Evolutionary conservation across 1,140 invertebrate species (phyloP).

Genomic region (Coenobita brevimanus): DNA sequence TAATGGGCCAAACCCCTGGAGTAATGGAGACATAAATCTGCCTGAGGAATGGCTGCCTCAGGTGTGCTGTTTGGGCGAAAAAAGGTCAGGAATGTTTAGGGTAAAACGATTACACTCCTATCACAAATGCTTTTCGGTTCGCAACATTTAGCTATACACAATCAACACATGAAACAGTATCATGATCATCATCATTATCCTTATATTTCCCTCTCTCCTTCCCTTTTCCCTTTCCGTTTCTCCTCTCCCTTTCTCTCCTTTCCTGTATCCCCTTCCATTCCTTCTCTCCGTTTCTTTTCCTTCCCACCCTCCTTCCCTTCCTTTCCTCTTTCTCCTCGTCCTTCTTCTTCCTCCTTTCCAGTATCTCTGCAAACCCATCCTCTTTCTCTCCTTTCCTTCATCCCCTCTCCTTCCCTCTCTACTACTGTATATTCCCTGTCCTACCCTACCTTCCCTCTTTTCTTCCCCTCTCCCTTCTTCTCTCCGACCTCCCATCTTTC

Average conservation of each 20-base stretch:
- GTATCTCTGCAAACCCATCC: background rate
- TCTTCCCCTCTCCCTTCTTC: too few species aligned
- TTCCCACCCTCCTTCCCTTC: background rate
- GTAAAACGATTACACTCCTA: too few species aligned
- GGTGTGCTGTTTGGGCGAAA: too few species aligned
- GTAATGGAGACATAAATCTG: too few species aligned
- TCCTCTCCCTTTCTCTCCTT: slow-evolving; percentile 4
- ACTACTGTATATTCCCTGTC: background rate
- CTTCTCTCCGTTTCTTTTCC: slow-evolving; percentile 7
- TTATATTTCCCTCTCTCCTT: background rate
- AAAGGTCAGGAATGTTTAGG: too few species aligned
- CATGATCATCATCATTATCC: background rate
- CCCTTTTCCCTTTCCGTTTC: background rate
- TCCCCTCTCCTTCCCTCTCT: background rate
- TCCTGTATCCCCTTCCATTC: background rate
- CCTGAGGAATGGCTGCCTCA: too few species aligned
- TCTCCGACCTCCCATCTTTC: too few species aligned
- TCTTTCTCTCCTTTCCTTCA: background rate
- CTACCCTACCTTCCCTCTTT: too few species aligned
- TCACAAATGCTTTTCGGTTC: too few species aligned
- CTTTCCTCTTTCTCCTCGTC: background rate
- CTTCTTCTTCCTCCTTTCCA: background rate
- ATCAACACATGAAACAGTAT: too few species aligned
- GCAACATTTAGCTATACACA: too few species aligned
- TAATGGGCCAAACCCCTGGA: too few species aligned